Percentiles rank a stretch among this genome's conserved stretches.
phyloP scores from a whole-genome alignment of 2,113 vertebrate species.

The Propithecus coquereli region DNA sequence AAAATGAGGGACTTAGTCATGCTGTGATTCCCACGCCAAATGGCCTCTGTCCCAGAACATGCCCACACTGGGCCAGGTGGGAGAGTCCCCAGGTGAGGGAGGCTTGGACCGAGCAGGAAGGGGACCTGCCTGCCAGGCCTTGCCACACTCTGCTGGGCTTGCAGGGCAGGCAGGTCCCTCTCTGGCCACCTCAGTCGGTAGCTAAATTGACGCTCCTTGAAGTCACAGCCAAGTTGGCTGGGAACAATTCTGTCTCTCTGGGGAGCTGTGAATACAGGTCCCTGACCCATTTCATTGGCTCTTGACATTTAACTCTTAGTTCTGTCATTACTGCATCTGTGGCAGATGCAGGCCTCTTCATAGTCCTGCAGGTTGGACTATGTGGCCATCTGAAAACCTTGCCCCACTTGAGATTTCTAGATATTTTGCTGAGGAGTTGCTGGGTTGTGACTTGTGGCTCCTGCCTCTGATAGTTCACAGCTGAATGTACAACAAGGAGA shows the following conservation, averaged over 20 bases:
- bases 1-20: neutral
- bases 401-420: neutral
- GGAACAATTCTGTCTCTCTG: neutral
- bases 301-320: neutral
- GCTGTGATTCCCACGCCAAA: neutral
- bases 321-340: neutral
- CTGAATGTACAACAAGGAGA: conserved; percentile 69
- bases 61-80: neutral
- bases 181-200: neutral
- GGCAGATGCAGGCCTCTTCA: too few relatives aligned
- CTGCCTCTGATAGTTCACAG: conserved; percentile 45
- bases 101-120: neutral
- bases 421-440: neutral
- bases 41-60: neutral
- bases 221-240: neutral
- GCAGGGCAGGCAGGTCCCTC: rapidly evolving
- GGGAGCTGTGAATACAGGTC: neutral
- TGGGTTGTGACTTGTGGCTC: neutral
- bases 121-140: neutral
- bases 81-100: too few relatives aligned
- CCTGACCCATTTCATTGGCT: neutral
- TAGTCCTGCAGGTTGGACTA: neutral
- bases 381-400: neutral
- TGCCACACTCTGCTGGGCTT: neutral
- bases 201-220: neutral